Percentiles rank a stretch among this genome's conserved stretches.
Conservation (phyloP, 2,113 vertebrate genomes). For the Pelusios castaneus region DNA sequence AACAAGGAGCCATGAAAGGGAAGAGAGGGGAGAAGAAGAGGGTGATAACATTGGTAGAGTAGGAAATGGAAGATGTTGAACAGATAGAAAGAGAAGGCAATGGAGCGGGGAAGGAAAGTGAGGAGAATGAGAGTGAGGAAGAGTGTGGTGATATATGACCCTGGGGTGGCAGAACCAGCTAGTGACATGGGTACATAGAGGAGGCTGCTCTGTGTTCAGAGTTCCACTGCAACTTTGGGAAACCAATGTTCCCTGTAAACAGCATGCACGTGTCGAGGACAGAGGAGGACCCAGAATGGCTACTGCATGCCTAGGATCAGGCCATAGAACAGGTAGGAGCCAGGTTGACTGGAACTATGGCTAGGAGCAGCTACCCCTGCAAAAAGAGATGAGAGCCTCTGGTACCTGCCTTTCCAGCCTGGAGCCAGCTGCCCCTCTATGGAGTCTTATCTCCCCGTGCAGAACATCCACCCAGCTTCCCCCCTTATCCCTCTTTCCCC, state of each 20-base stretch:
- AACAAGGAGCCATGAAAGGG: too few species aligned
- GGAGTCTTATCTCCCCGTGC: not conserved
- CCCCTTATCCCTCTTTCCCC: too few species aligned
- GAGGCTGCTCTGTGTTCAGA: too few species aligned
- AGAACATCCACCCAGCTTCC: not conserved
- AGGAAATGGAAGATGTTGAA: too few species aligned
- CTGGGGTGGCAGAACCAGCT: too few species aligned
- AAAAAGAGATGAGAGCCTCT: not conserved
- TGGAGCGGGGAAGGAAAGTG: too few species aligned
- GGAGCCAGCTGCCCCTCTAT: not conserved
- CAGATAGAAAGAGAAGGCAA: too few species aligned
- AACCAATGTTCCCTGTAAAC: not conserved
- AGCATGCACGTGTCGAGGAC: not conserved
- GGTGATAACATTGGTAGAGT: too few species aligned
- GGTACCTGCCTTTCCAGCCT: not conserved
- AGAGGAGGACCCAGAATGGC: not conserved
- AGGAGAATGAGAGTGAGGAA: too few species aligned
- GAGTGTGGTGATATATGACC: too few species aligned
- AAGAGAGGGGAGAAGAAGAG: too few species aligned
- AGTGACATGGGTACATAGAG: not conserved
- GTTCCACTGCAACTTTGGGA: not conserved
- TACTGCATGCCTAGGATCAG: not conserved
- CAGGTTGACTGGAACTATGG: not conserved
- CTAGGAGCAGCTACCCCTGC: not conserved
- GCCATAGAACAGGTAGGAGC: not conserved